These are phyloP conservation scores for Panagrolaimus sp. DNA, from an alignment of 1,140 invertebrate species.

Conservation along the genomic window DNA sequence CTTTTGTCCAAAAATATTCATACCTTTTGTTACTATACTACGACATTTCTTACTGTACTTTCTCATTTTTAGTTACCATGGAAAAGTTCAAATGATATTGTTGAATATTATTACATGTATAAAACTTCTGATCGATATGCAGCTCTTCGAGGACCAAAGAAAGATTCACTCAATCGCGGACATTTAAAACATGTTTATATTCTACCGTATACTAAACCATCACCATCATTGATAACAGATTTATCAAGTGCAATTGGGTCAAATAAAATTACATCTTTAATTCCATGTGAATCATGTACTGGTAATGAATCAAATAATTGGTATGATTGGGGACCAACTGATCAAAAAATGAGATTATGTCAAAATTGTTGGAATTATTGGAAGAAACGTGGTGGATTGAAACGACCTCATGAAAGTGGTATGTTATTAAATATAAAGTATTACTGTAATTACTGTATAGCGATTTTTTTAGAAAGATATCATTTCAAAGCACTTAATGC, in stretches of 20 bases:
- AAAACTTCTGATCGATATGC: conserved; percentile 86
- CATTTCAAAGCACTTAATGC: not conserved
- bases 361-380: conserved; percentile 90
- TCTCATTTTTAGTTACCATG: conserved; percentile 76
- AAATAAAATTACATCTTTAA: conserved; percentile 25
- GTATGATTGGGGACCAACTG: conserved; percentile 88
- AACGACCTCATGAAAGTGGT: conserved; percentile 62
- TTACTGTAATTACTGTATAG: not conserved
- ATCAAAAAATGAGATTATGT: conserved; percentile 83
- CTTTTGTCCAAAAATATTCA: not conserved
- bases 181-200: conserved; percentile 89
- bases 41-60: conserved; percentile 17
- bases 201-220: conserved; percentile 79
- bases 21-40: conserved; percentile 12
- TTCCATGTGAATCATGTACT: conserved; percentile 42
- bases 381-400: conserved; percentile 97
- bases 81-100: conserved; percentile 97
- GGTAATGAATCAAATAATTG: conserved; percentile 74
- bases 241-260: conserved; percentile 27
- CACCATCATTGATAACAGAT: conserved; percentile 29
- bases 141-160: conserved; percentile 77
- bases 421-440: not conserved
- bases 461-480: not conserved
- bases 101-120: conserved; percentile 99
- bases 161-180: conserved; percentile 94